Conservation (phyloP, 2,113 vertebrate species). For the Pitta sordida region DNA sequence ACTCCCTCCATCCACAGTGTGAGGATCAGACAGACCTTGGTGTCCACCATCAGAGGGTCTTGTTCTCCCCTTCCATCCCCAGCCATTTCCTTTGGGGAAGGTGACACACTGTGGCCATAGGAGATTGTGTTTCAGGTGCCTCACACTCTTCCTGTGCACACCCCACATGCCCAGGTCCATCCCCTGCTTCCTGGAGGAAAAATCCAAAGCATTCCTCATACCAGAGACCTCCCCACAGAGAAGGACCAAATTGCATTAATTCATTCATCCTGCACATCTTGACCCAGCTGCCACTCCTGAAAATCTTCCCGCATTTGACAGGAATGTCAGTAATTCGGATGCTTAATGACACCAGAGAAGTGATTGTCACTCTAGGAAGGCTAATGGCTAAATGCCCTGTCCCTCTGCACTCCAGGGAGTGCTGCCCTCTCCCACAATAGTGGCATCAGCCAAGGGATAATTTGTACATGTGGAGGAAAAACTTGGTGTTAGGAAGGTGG, state of each 20-base stretch:
- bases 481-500: neutral
- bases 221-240: neutral
- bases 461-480: neutral
- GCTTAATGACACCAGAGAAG: neutral
- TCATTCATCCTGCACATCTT: neutral
- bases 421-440: neutral
- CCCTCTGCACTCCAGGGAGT: neutral
- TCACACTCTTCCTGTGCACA: accelerated
- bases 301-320: neutral
- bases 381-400: neutral
- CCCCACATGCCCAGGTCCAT: neutral
- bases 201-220: neutral
- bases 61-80: neutral
- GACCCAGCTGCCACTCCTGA: neutral
- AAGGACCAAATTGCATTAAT: neutral
- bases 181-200: neutral
- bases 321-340: neutral
- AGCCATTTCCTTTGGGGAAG: neutral
- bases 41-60: neutral
- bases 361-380: neutral
- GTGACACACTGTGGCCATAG: accelerated
- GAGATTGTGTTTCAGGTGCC: neutral
- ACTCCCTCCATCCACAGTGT: neutral
- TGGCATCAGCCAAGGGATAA: neutral
- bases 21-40: accelerated